Base-by-base conservation (phyloP, 2,888 invertebrate genomes). In the Troides oblongomaculatus region DNA sequence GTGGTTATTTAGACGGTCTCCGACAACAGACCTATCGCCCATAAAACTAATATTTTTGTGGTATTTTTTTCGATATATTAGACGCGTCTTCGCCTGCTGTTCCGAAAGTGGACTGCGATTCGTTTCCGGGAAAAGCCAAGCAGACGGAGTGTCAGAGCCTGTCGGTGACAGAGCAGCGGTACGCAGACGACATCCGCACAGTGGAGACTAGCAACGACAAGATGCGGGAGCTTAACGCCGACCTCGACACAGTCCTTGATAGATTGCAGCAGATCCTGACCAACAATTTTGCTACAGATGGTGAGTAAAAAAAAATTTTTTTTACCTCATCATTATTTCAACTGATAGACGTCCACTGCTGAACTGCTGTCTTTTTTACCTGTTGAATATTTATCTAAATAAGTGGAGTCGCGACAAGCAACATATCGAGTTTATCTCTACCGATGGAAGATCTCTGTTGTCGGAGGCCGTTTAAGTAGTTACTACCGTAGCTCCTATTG, bases 251-350 rank as follows among this genome's bases (percentile, higher is more conserved):
- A 3, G 96, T 95, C 25, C 81, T 96, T 65, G 95, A 95, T 50
- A 93, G 95, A 73, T 85, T 96, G 74, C 95, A 96, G 82, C 95
- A 95, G 84, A 95, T 96, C 85, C 85, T 96, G 66, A 94, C 95
- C 0, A 94, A 95, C 75, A 95, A 95, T 80, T 95, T 95, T 77
- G 91, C 94, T 72, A 87, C 95, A 73, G 95, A 95, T 76, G 94
- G 94, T 94, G 78, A 85, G 82, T 73, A 58, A 18, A 2, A 53
- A n/a, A 18, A 5, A 5, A 53, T n/a, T 53, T 53, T n/a, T 46
- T 10, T 8, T 39, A 39, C 10, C 5, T 39, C 8, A 39, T 30
- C 25, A 30, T 30, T 30, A 30, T 30, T 30, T 30, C 5, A 30
- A 30, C 30, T 30, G 30, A 30, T 30, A 5, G 30, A 30, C 30